Percentiles rank a stretch among this genome's conserved stretches.
Evolutionary conservation across 1,140 invertebrate genomes (phyloP).

Genomic region (Cardiocondyla obscurior): DNA sequence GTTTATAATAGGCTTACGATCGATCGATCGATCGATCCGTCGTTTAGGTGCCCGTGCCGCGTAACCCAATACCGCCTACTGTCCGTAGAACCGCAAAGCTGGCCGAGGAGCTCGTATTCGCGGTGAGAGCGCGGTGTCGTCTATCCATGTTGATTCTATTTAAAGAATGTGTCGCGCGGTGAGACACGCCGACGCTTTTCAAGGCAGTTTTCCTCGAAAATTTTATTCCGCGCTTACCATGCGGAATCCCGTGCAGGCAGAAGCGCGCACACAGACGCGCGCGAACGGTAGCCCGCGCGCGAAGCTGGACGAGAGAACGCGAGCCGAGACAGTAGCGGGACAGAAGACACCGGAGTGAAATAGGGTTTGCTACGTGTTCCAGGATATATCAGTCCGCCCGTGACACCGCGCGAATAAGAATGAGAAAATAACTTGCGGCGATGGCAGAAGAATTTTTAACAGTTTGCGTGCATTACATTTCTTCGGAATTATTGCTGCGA

Average conservation of each 20-base stretch:
- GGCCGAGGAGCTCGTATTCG: constrained; percentile 14
- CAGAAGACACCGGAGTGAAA: constrained; percentile 16
- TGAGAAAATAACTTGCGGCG: constrained; percentile 1
- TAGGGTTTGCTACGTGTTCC: constrained; percentile 25
- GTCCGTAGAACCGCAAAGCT: constrained; percentile 46
- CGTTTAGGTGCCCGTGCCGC: background rate
- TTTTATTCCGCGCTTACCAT: constrained; percentile 35
- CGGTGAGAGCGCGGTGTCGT: constrained; percentile 6
- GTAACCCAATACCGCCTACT: constrained; percentile 22
- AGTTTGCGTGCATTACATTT: background rate
- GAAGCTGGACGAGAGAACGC: background rate
- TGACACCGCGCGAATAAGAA: constrained; percentile 6
- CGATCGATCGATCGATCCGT: constrained; percentile 30
- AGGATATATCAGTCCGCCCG: constrained; percentile 7
- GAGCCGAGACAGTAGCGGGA: background rate
- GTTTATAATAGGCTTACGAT: constrained; percentile 48
- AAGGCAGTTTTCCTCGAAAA: constrained; percentile 13
- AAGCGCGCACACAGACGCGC: background rate
- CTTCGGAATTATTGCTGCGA: background rate
- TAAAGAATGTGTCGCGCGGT: constrained; percentile 36
- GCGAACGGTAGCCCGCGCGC: background rate
- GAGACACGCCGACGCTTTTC: constrained; percentile 38
- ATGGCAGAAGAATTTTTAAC: background rate
- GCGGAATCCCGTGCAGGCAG: too few relatives aligned
- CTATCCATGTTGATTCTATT: constrained; percentile 53